Base-by-base conservation (phyloP, 30 jellyfish, hydroid and myxozoan genomes). In the Cassiopea xamachana region DNA sequence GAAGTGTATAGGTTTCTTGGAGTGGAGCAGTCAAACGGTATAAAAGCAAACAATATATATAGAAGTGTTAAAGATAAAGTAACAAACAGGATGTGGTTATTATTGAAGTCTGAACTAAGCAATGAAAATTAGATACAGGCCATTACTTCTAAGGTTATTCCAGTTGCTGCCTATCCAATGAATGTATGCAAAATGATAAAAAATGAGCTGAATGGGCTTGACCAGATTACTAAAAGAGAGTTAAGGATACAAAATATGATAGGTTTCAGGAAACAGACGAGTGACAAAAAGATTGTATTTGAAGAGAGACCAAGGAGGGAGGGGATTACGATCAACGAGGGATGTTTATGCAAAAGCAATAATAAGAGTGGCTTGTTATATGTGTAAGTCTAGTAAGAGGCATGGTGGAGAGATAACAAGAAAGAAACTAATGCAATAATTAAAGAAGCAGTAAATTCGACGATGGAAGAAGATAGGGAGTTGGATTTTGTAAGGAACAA, bases 131-230 rank as follows among this genome's bases (percentile, higher is more conserved):
- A 6, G 78, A 69, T 69, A 69, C 78, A 69, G 48, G 78, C 78
- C 7, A 69, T 69, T 14, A 79, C 45, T 46, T 46, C 51, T 17
- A 79, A 79, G 60, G 77, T 79, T 15, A 58, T 79, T 43, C 88
- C 88, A 27, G 88, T 79, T 8, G 88, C 88, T 3, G 76, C 88
- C 43, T 75, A 79, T 79, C 77, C 88, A 44, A 46, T 79, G 88
- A 79, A 79, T 46, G 77, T 79, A 19, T 79, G 88, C 76, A 79
- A 79, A 51, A n/a, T 79, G 61, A 79, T 16, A 48, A 46, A 46
- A 46, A 18, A 45, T 19, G 79, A 79, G 49, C 79, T 79, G 13
- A 79, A 79, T 58, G 88, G 48, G 77, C 77, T 79, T 83, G 79
- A 79, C 49, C 88, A 79, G 1, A 45, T 79, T 19, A 51, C 39